A percentile compares a stretch with the other conserved stretches of the same genome.
Conservation (phyloP, 35 echinoderm and acorn worm genomes). For the Ptychodera flava region DNA sequence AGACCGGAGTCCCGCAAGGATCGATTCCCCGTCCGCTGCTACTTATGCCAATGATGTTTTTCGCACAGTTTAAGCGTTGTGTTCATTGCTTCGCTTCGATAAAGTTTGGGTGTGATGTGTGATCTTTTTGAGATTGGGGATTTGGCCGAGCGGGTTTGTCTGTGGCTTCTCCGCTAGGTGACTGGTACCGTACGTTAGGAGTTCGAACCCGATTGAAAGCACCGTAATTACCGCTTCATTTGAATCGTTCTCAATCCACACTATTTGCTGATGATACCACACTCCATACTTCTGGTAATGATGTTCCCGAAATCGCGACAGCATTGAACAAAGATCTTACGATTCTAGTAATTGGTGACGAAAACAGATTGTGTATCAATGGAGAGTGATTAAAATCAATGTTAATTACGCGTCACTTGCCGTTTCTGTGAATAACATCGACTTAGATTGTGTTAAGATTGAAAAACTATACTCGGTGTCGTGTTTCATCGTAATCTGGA, state of each 20-base stretch:
- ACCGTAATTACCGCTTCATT: background rate
- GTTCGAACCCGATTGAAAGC: too few relatives aligned
- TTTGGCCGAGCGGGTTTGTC: too few relatives aligned
- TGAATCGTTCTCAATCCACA: background rate
- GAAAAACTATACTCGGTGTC: background rate
- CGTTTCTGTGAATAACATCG: background rate
- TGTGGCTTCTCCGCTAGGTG: too few relatives aligned
- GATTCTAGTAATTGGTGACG: background rate
- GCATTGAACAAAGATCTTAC: background rate
- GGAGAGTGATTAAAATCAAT: background rate
- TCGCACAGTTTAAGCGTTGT: too few relatives aligned
- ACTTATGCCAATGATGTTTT: conserved; percentile 3
- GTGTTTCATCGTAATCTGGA: background rate
- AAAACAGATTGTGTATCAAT: background rate
- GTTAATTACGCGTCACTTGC: background rate
- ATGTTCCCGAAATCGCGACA: background rate
- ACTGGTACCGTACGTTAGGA: too few relatives aligned
- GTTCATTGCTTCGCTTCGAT: too few relatives aligned
- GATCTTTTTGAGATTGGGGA: too few relatives aligned
- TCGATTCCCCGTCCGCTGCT: conserved; percentile 21
- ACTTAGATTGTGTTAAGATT: background rate
- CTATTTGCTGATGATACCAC: background rate
- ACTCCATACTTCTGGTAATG: background rate
- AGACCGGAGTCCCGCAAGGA: background rate
- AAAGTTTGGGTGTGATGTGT: too few relatives aligned